Conservation (phyloP, 1,140 invertebrate genomes). For the Lasaia peninsularis region DNA sequence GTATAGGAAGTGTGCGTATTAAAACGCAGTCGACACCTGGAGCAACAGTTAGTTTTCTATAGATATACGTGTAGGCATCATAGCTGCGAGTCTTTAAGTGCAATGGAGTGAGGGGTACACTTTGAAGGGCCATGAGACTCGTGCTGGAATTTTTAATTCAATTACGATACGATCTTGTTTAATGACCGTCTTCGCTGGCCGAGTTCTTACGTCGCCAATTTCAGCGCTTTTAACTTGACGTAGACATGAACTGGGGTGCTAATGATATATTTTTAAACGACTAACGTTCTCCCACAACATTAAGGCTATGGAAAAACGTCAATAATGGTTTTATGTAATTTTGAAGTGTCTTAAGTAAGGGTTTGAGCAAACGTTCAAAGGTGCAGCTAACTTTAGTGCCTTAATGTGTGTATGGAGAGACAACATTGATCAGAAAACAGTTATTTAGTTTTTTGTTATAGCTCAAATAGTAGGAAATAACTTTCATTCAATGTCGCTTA, state of each 20-base stretch:
- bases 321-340: too few species aligned
- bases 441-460: too few species aligned
- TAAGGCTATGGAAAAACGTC: neutral
- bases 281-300: neutral
- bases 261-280: neutral
- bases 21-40: neutral
- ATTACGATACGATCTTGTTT: slow-evolving; percentile 71
- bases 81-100: neutral
- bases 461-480: too few species aligned
- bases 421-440: too few species aligned
- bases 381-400: too few species aligned
- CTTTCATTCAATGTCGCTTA: too few species aligned
- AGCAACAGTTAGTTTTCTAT: neutral
- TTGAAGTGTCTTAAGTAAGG: too few species aligned
- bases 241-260: neutral
- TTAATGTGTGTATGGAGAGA: too few species aligned
- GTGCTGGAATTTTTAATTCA: slow-evolving; percentile 72
- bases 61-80: neutral
- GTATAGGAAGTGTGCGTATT: too few species aligned
- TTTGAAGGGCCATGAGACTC: slow-evolving; percentile 27
- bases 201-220: slow-evolving; percentile 37
- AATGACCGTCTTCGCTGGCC: slow-evolving; percentile 50
- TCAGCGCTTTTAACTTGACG: slow-evolving; percentile 15
- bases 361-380: too few species aligned
- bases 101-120: slow-evolving; percentile 11